Evolutionary conservation across 2,113 vertebrate genomes (phyloP), one percentile per base, ranked within the genome.

Genomic region (Speoplatyrhinus poulsoni): DNA sequence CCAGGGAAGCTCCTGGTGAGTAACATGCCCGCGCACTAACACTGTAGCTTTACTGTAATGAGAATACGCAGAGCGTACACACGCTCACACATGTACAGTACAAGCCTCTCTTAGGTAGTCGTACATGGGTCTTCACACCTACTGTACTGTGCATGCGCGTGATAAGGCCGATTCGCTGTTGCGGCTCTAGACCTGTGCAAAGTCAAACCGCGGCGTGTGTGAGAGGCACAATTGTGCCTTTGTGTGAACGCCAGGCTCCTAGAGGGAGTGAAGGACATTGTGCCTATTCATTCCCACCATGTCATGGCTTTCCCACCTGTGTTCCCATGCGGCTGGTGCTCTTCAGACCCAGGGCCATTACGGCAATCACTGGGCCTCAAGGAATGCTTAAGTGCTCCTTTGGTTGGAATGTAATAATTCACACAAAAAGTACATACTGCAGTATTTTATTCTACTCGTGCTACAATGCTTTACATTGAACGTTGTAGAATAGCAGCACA

Each of bases 311-410:
- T 67, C 33, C 76, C 69, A 78, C 77, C 79, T 76, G 76, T 84
- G 69, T 74, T 54, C 15, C 3, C 54, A 72, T 26, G 75, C 71
- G 67, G 85, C 72, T 81, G 67, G 54, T 59, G 46, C 65, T 70
- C 62, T 79, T 81, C 75, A 85, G 60, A 80, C 70, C 71, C 63
- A 70, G 78, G 82, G 88, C 89, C 86, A 81, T 41, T 88, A 88
- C 46, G 77, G 50, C 65, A 50, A 75, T 36, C 74, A 75, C 60
- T 26, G 12, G n/a, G 65, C 49, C 77, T 82, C 88, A 76, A 89
- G 19, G 5, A 52, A 75, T 67, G 32, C 81, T 88, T 67, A 58
- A 26, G 15, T 84, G 67, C 65, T 68, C 10, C 46, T 49, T 62
- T 61, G 52, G 33, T 11, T 49, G 11, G 58, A 57, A 61, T 62